Conservation (phyloP, 2,113 vertebrate genomes). For the Meriones unguiculatus region DNA sequence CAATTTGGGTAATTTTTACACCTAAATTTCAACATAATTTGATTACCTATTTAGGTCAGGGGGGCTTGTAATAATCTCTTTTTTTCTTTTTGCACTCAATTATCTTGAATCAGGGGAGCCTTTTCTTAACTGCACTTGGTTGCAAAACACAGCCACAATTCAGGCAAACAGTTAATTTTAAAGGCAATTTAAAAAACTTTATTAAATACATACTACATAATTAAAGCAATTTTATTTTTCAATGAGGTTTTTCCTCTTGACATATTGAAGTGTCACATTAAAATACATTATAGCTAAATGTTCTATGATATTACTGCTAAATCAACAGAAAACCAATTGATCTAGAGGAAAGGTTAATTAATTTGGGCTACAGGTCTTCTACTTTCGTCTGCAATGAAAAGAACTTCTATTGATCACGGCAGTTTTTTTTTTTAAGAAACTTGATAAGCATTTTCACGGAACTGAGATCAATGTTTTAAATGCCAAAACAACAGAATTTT, state of each 20-base stretch:
- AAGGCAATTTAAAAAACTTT: conserved; percentile 58
- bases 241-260: conserved; percentile 35
- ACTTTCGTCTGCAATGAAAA: conserved; percentile 66
- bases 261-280: conserved; percentile 72
- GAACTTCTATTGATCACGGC: conserved; percentile 72
- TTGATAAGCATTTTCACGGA: conserved; percentile 69
- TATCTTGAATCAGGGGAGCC: conserved; percentile 13
- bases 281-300: conserved; percentile 78
- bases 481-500: conserved; percentile 48
- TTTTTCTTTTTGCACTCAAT: conserved; percentile 26
- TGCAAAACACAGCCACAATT: conserved; percentile 60
- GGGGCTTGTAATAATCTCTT: conserved; percentile 15
- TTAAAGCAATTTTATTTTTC: conserved; percentile 71
- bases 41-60: not conserved
- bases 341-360: conserved; percentile 75
- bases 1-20: conserved; percentile 24
- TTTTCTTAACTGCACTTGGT: conserved; percentile 51
- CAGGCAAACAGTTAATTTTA: conserved; percentile 47
- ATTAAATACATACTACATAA: conserved; percentile 37
- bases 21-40: conserved; percentile 59
- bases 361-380: conserved; percentile 76
- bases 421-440: conserved; percentile 72
- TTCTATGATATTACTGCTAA: conserved; percentile 78
- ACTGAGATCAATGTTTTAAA: conserved; percentile 67
- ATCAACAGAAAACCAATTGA: conserved; percentile 77